Conservation (phyloP, 1,140 invertebrate genomes). For the Phymastichus coffea region DNA sequence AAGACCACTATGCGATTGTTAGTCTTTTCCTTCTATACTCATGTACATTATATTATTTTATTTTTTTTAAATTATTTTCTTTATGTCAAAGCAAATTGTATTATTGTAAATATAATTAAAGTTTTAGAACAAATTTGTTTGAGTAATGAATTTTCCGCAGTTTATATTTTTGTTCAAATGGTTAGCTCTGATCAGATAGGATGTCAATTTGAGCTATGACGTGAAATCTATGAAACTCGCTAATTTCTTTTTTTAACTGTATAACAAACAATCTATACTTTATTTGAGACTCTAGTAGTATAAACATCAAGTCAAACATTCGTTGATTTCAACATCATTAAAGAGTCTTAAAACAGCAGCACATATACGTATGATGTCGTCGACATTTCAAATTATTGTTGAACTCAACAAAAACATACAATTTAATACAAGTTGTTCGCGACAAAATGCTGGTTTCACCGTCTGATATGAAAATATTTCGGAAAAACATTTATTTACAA, state of each 20-base stretch:
- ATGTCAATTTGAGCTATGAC: slow-evolving; percentile 42
- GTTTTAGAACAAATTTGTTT: slow-evolving; percentile 39
- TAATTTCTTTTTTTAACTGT: slow-evolving; percentile 39
- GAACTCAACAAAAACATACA: slow-evolving; percentile 6
- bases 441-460: slow-evolving; percentile 13
- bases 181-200: too few species aligned
- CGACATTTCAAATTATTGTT: slow-evolving; percentile 29
- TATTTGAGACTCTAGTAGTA: slow-evolving; percentile 27
- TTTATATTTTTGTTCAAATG: too few species aligned
- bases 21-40: slow-evolving; percentile 29
- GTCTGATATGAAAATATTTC: slow-evolving; percentile 22
- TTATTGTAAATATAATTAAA: slow-evolving; percentile 43
- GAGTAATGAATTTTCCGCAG: slow-evolving; percentile 16
- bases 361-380: slow-evolving; percentile 10
- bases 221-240: slow-evolving; percentile 46
- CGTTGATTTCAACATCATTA: slow-evolving; percentile 4
- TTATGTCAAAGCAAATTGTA: slow-evolving; percentile 34
- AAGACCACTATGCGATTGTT: slow-evolving; percentile 39
- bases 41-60: slow-evolving; percentile 23
- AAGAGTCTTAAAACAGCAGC: slow-evolving; percentile 12
- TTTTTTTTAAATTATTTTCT: slow-evolving; percentile 37
- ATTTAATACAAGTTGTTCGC: neutral
- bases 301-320: slow-evolving; percentile 6
- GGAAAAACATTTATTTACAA: slow-evolving; percentile 34
- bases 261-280: slow-evolving; percentile 37